Conservation (phyloP, 2,797 vertebrate genomes). For the Gobionotothen gibberifrons region DNA sequence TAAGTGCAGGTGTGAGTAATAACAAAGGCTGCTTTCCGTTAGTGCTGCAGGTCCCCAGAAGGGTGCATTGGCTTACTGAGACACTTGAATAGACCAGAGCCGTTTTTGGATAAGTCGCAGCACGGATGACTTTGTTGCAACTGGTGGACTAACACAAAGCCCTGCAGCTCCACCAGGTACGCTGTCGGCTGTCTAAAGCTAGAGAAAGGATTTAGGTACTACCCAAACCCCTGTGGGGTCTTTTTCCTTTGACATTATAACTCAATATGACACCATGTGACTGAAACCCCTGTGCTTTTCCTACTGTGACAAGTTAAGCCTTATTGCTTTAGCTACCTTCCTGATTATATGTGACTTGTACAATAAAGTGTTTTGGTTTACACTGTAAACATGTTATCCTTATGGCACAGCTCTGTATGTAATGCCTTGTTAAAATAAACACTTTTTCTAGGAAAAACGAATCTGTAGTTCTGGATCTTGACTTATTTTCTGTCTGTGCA, state of each 20-base stretch:
- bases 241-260: too few species aligned
- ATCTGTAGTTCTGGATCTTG: neutral
- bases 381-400: constrained; percentile 27
- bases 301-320: neutral
- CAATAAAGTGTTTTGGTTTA: constrained; percentile 21
- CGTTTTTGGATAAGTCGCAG: neutral
- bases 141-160: neutral
- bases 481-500: too few species aligned
- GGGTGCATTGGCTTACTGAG: neutral
- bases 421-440: constrained; percentile 51
- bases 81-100: neutral
- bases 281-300: neutral
- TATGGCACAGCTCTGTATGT: constrained; percentile 20
- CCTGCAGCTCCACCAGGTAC: neutral
- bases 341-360: neutral
- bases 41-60: neutral
- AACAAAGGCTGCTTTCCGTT: neutral
- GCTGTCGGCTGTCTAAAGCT: too few species aligned
- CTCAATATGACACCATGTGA: neutral
- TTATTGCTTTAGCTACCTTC: too few species aligned
- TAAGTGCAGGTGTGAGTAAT: neutral
- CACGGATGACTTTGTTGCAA: neutral
- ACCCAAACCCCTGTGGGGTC: too few species aligned
- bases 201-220: neutral
- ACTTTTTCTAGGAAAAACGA: neutral